Evolutionary conservation across 2,888 invertebrate genomes (phyloP).

Genomic region (Anoncus sp.): DNA sequence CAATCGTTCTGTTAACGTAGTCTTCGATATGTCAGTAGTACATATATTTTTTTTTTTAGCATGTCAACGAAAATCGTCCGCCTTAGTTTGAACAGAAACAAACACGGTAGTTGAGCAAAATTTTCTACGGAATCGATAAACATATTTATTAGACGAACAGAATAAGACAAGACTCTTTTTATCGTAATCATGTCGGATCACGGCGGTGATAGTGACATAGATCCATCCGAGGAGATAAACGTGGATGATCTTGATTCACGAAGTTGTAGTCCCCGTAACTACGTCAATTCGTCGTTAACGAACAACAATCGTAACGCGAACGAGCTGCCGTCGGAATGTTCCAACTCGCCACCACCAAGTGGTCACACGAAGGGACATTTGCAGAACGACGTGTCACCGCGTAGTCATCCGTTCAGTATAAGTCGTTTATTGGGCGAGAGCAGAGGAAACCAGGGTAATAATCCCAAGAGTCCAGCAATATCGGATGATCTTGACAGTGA

Average conservation of each 20-base stretch:
- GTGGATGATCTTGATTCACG: constrained; percentile 81
- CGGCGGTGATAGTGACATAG: constrained; percentile 79
- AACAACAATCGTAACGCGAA: constrained; percentile 58
- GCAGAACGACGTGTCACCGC: constrained; percentile 75
- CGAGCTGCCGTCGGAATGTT: constrained; percentile 76
- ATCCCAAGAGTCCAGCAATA: constrained; percentile 75
- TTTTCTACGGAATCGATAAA: not conserved
- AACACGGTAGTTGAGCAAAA: constrained; percentile 24
- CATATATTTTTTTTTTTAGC: not conserved
- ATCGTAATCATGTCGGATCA: constrained; percentile 76
- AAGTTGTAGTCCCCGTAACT: constrained; percentile 77
- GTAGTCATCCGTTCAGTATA: constrained; percentile 81
- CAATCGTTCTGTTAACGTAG: too few species aligned
- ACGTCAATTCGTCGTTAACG: constrained; percentile 59
- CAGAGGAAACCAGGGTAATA: constrained; percentile 67
- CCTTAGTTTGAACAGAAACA: not conserved
- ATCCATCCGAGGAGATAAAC: constrained; percentile 81
- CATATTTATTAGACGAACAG: not conserved
- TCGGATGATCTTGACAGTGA: constrained; percentile 78
- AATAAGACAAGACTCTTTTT: constrained; percentile 3
- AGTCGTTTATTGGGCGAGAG: constrained; percentile 79
- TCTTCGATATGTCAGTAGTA: constrained; percentile 24
- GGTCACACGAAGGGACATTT: constrained; percentile 73
- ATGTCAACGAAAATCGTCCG: constrained; percentile 4
- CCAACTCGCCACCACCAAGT: constrained; percentile 74